Evolutionary conservation across 2,797 vertebrate genomes (phyloP).

Genomic region (Meriones psammophilus): DNA sequence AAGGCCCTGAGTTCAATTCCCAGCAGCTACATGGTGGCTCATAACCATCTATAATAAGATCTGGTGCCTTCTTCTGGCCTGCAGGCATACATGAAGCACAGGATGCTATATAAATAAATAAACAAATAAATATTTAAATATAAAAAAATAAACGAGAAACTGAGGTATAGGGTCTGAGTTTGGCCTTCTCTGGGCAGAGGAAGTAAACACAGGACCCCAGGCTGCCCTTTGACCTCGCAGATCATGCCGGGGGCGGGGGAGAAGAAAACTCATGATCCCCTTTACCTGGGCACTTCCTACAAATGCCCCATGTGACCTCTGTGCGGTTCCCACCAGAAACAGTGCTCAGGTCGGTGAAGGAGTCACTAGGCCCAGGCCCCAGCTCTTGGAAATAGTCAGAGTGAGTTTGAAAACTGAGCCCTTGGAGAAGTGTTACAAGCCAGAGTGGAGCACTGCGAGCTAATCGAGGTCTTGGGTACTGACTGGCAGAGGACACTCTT

Average conservation of each 20-base stretch:
- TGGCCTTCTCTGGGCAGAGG: not conserved
- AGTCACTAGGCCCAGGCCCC: not conserved
- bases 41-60: too few relatives aligned
- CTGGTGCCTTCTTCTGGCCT: too few relatives aligned
- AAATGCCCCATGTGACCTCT: not conserved
- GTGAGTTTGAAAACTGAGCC: not conserved
- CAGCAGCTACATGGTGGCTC: too few relatives aligned
- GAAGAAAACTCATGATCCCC: fast-evolving
- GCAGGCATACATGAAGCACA: too few relatives aligned
- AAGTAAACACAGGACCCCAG: not conserved
- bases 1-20: too few relatives aligned
- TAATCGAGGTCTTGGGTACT: not conserved
- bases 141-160: conserved; percentile 4
- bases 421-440: not conserved
- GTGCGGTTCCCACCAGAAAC: not conserved
- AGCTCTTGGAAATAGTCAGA: not conserved
- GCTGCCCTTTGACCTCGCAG: not conserved
- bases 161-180: not conserved
- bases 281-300: not conserved
- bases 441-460: not conserved
- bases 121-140: too few relatives aligned
- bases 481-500: not conserved
- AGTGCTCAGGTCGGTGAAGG: not conserved
- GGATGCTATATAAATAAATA: too few relatives aligned
- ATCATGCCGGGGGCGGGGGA: not conserved